Base-by-base conservation (phyloP, 2,888 invertebrate genomes). In the Orchesellides sinensis region DNA sequence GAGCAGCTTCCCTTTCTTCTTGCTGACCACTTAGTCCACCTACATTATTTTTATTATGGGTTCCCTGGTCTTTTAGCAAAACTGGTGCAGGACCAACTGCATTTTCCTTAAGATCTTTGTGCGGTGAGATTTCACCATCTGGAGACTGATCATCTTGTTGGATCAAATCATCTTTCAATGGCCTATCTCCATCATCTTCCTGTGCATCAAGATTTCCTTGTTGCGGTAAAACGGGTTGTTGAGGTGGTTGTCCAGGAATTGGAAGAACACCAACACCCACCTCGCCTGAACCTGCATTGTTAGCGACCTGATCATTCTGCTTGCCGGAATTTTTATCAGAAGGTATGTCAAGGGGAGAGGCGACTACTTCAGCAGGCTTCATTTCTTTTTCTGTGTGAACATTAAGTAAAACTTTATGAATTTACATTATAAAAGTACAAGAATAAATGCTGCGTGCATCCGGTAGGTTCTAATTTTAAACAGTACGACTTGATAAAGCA, bases 61-160 rank as follows among this genome's bases (percentile, higher is more conserved):
- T 56, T 6, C 32, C 45, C 25, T 25, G 70, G 17, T 79, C 69
- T 65, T 79, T 79, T 6, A 79, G 32, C 25, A 73, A 17, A 4
- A 66, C 45, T 21, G 82, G 84, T 21, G 84, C 69, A 17, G 83
- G 85, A 10, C n/a, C 78, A 10, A 68, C 69, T 27, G 25, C 27
- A n/a, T 77, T 80, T 0, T 74, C 69, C 12, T 83, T 85, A 3
- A 56, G 65, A 10, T 87, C 87, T 54, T 87, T 87, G 21, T 81
- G 84, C 0, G 79, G 72, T 19, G 87, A 63, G n/a, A n/a, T n/a
- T 8, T 79, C 83, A 10, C 88, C 88, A 56, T 88, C 88, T 1
- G 88, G 88, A 32, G 88, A 88, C 47, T 88, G 87, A 56, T 88
- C 88, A 78, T 87, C 86, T 73, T 83, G 83, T 14, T 81, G 83